Evolutionary conservation across 2,888 invertebrate species (phyloP), one percentile per base, ranked within the genome.

Genomic region (Sipha maydis): DNA sequence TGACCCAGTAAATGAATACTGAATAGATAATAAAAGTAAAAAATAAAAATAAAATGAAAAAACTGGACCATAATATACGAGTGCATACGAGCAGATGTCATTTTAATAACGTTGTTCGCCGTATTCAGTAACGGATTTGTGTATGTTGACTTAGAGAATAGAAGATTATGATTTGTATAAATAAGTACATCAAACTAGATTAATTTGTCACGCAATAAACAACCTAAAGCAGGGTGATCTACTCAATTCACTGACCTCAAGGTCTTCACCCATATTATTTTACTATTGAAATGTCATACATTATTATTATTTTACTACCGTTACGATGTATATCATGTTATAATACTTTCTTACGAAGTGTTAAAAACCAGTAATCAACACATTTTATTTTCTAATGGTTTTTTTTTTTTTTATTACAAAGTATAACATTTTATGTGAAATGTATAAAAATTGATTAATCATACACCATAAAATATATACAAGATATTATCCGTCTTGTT

Each of bases 1-100:
- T 85, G 85, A 85, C 85, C 78, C 77, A 85, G 77, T 85, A 79
- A 79, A 79, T 31, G 79, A 79, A 77, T 48, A 19, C 38, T 11
- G 38, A 80, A 80, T 67, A 38, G 80, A 67, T 31, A 71, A 83
- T 83, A 73, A 54, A 21, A 19, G 34, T 41, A 3, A 67, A 56
- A 56, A 54, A 61, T 80, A 67, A 67, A 67, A 67, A 28, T n/a
- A 41, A 69, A 25, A 82, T 17, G 25, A 75, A 38, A 67, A 21
- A 73, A 83, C 73, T 83, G 34, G 48, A 85, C 69, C 41, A 31
- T 21, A 54, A n/a, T 41, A 76, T 76, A 76, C 61, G 56, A 41
- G 28, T 54, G 28, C 67, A 19, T 54, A 38, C 41, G n/a, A 21
- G n/a, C 54, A 54, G 73, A 83, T 83, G 54, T 21, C n/a, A 83